Conservation (phyloP, 2,797 vertebrate species). For the Holocentrus rufus region DNA sequence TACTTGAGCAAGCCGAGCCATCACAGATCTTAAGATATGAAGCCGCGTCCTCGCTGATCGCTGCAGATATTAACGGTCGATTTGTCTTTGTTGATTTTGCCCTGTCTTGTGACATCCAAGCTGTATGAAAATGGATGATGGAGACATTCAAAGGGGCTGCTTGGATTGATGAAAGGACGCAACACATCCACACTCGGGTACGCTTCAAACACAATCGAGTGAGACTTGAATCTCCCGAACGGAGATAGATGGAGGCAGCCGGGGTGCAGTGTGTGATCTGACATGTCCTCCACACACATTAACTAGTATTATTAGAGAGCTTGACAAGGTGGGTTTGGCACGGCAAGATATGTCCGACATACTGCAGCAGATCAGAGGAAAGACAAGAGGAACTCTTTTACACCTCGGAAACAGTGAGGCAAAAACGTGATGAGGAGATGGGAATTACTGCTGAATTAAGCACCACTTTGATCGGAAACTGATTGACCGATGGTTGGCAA, state of each 20-base stretch:
- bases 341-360: slow-evolving; percentile 61
- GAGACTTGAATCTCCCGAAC: slow-evolving; percentile 53
- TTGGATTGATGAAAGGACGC: slow-evolving; percentile 46
- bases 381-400: slow-evolving; percentile 60
- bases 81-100: not conserved
- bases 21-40: not conserved
- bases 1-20: not conserved
- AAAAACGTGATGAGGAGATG: slow-evolving; percentile 70
- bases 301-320: slow-evolving; percentile 62
- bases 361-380: slow-evolving; percentile 66
- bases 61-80: not conserved
- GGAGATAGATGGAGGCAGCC: slow-evolving; percentile 57
- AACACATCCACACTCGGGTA: slow-evolving; percentile 23
- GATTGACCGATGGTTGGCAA: slow-evolving; percentile 83
- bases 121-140: slow-evolving; percentile 9
- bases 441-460: slow-evolving; percentile 84
- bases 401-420: slow-evolving; percentile 62
- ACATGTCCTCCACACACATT: slow-evolving; percentile 62
- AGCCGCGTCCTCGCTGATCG: not conserved
- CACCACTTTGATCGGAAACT: slow-evolving; percentile 81
- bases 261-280: slow-evolving; percentile 62
- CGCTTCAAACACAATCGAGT: slow-evolving; percentile 55
- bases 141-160: slow-evolving; percentile 40
- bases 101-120: not conserved
- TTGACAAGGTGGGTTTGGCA: slow-evolving; percentile 61